Conservation (phyloP, 2,888 invertebrate genomes). For the Rhopalosiphum nymphaeae region DNA sequence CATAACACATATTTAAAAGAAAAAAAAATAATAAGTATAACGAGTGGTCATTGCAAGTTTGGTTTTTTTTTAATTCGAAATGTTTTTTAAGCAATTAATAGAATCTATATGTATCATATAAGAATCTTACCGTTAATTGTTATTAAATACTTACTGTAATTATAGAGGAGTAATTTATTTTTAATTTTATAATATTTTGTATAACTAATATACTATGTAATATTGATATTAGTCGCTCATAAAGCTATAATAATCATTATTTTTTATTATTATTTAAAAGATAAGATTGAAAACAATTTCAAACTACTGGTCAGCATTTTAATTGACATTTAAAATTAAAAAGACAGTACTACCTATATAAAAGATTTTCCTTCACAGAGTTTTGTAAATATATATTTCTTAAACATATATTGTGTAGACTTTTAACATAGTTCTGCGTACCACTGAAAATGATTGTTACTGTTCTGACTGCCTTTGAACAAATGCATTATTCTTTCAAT, state of each 20-base stretch:
- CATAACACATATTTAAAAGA: neutral
- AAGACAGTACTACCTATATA: neutral
- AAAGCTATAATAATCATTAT: neutral
- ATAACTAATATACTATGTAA: neutral
- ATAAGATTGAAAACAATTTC: neutral
- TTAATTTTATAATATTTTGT: neutral
- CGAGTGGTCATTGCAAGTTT: neutral
- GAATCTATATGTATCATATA: neutral
- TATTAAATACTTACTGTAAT: neutral
- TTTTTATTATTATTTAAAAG: neutral
- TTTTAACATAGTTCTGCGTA: neutral
- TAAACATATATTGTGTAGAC: neutral
- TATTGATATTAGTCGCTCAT: neutral
- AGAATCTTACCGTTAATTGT: neutral
- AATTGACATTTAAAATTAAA: neutral
- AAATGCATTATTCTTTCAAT: slow-evolving; percentile 9
- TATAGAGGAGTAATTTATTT: neutral
- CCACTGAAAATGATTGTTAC: slow-evolving; percentile 19
- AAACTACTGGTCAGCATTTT: neutral
- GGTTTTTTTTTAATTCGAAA: neutral
- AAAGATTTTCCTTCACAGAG: neutral
- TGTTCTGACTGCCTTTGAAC: slow-evolving; percentile 19
- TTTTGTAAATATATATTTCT: neutral
- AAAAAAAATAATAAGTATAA: neutral
- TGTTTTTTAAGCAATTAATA: neutral